phyloP scores from a whole-genome alignment of 2,113 vertebrate genomes.

The Grammomys dolichurus region DNA sequence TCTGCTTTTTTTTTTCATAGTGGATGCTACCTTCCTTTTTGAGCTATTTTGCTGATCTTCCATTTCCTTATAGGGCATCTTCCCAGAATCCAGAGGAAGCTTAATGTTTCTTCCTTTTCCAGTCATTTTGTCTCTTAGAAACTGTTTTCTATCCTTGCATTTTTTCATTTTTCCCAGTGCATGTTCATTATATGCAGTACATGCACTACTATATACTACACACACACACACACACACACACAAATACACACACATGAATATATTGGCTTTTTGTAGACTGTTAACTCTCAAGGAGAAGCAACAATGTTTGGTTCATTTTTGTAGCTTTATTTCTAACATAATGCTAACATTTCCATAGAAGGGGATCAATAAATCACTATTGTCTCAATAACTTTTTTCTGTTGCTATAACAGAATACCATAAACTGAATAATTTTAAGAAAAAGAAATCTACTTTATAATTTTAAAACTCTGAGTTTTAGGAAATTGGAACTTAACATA shows the following conservation, averaged over 20 bases:
- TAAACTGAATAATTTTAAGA: background rate
- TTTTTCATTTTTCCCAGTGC: background rate
- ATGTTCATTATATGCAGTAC: background rate
- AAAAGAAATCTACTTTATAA: background rate
- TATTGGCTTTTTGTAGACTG: background rate
- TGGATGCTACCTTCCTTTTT: background rate
- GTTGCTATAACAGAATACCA: background rate
- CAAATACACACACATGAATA: background rate
- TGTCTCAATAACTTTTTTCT: background rate
- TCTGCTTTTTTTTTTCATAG: background rate
- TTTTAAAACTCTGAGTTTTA: background rate
- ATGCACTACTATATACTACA: background rate
- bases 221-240: background rate
- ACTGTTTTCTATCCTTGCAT: background rate
- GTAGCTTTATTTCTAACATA: background rate
- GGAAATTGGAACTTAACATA: background rate
- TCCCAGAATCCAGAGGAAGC: background rate
- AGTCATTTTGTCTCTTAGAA: background rate
- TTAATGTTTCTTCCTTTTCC: background rate
- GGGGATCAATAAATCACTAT: background rate
- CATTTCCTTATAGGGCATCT: constrained; percentile 16
- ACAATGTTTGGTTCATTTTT: background rate
- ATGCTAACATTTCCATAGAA: background rate
- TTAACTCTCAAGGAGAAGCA: background rate
- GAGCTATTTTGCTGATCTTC: background rate